Base-by-base conservation (phyloP, 2,888 invertebrate species). In the Thysanoteuthis rhombus region DNA sequence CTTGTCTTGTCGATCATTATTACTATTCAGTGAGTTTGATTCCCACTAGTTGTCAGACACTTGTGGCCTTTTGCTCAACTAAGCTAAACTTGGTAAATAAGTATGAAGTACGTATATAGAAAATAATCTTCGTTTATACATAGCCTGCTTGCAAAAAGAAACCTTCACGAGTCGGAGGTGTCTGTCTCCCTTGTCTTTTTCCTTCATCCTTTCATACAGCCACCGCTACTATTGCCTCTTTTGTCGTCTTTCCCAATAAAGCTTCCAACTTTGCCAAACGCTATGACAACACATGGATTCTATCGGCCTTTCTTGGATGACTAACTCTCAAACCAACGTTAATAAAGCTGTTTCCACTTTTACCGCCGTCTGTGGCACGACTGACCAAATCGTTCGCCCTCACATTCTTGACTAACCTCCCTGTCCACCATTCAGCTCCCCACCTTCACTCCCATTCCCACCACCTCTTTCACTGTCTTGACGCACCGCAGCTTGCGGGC, bases 271-370 rank as follows among this genome's bases (percentile, higher is more conserved):
- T 40, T 45, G 47, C 42, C 93, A 90, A 45, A 42, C 39, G 36
- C 90, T 90, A n/a, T 47, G 42, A 45, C 93, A 90, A 32, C 93
- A n/a, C 36, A 42, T 93, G 45, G 42, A 90, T 38, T 90, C 93
- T 93, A 45, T 47, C 32, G 36, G 42, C 90, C n/a, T 90, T 93
- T 36, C 90, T 90, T 25, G 45, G 89, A 90, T 90, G 32, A 90
- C 93, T 90, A 90, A 89, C 38, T 10, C 42, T 42, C 36, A 45
- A 16, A 45, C 90, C 90, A 47, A 36, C 40, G 38, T 90, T 93
- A 45, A 40, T 45, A 90, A 42, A 32, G 47, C 93, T 90, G 25
- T 47, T 93, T 36, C 90, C 75, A 90, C 90, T 40, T 10, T 38
- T 89, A 93, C 28, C 58, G 40, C 52, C 45, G 39, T 36, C 47